Evolutionary conservation across 2,797 vertebrate species (phyloP).

Genomic region (Falco naumanni): DNA sequence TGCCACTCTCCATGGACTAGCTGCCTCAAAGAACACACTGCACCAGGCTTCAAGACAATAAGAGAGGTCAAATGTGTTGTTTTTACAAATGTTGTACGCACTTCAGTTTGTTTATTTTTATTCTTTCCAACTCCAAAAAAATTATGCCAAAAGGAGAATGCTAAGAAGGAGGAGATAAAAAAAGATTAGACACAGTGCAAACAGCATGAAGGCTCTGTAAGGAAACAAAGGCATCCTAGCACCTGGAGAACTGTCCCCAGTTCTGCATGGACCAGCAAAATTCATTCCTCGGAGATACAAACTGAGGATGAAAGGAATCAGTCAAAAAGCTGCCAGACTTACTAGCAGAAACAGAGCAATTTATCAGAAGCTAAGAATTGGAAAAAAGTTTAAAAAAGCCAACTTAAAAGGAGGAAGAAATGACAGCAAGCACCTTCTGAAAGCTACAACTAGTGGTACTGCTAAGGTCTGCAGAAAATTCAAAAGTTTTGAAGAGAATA

Average conservation of each 20-base stretch:
- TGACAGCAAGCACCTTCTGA: neutral
- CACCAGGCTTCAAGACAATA: neutral
- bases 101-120: neutral
- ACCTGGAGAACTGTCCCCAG: neutral
- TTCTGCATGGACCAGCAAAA: neutral
- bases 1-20: neutral
- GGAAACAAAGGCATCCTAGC: neutral
- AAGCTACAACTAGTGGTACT: neutral
- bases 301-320: neutral
- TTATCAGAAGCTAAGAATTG: neutral
- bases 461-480: neutral
- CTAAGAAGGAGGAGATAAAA: neutral
- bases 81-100: neutral
- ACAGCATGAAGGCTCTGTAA: neutral
- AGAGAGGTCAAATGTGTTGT: neutral
- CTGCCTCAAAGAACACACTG: neutral
- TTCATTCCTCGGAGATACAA: neutral
- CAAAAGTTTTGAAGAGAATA: neutral
- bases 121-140: neutral
- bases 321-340: neutral
- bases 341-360: neutral
- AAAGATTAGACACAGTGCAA: neutral
- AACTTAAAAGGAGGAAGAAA: neutral
- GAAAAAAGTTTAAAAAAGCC: neutral
- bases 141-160: neutral